These are phyloP conservation scores for Nettapus auritus DNA, from an alignment of 2,113 vertebrate species.

Conservation along the genomic window DNA sequence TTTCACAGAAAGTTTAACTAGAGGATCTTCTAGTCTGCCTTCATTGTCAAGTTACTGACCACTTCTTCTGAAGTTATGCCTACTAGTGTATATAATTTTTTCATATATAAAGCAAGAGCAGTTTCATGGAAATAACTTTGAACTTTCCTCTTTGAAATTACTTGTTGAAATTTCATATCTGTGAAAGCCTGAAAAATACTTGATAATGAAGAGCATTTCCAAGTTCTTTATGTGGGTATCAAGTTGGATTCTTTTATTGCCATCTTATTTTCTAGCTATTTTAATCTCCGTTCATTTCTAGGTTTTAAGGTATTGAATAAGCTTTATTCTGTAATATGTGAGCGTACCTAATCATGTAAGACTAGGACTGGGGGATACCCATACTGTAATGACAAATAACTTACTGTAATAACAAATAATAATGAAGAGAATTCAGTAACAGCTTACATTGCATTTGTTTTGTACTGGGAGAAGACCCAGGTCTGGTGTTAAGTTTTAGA, in stretches of 20 bases:
- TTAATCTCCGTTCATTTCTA: background rate
- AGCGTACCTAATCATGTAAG: background rate
- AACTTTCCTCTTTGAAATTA: background rate
- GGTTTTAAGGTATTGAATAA: background rate
- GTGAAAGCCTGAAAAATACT: background rate
- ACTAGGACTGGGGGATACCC: background rate
- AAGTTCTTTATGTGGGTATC: background rate
- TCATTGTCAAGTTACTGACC: background rate
- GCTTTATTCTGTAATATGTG: background rate
- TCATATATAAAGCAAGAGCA: rapidly evolving
- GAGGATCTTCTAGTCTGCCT: background rate
- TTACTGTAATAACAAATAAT: background rate
- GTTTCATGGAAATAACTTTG: background rate
- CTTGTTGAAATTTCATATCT: background rate
- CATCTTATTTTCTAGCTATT: background rate
- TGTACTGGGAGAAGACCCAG: background rate
- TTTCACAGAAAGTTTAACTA: background rate
- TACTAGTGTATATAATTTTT: background rate
- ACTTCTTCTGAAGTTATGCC: background rate
- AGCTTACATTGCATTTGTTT: background rate
- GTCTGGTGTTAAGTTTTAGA: background rate
- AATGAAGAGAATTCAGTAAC: background rate
- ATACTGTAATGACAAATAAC: background rate
- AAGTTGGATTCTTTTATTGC: background rate
- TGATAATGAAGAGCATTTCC: background rate